These are phyloP conservation scores for Saturnia pavonia DNA, from an alignment of 2,888 invertebrate species.

Conservation along the genomic window DNA sequence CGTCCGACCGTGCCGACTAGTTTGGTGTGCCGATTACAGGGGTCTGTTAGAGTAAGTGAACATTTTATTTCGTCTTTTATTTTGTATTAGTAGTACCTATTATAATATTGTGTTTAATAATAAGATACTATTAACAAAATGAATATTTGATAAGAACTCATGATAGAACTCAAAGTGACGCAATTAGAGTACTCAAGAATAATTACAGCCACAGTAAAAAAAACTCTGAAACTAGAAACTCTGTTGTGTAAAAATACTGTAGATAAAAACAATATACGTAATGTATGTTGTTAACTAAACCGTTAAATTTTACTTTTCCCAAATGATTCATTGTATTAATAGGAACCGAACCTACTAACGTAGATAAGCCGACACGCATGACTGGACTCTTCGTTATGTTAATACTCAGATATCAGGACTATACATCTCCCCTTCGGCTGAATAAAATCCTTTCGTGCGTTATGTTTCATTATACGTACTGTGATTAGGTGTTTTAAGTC, in stretches of 20 bases:
- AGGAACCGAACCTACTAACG: slow-evolving; percentile 32
- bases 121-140: too few relatives aligned
- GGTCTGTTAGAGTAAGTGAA: not conserved
- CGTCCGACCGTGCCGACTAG: slow-evolving; percentile 2
- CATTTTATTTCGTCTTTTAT: not conserved
- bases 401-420: slow-evolving; percentile 47
- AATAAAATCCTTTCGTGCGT: slow-evolving; percentile 13
- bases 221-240: not conserved
- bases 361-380: slow-evolving; percentile 54
- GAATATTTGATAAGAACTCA: too few relatives aligned
- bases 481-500: not conserved
- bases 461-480: not conserved
- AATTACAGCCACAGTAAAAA: too few relatives aligned
- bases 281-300: too few relatives aligned
- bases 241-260: not conserved
- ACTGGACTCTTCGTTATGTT: slow-evolving; percentile 59
- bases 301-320: slow-evolving; percentile 9
- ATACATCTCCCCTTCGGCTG: slow-evolving; percentile 45
- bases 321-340: not conserved
- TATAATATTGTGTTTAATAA: too few relatives aligned
- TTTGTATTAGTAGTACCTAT: not conserved
- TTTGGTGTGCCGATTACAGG: slow-evolving; percentile 11
- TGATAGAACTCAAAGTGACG: too few relatives aligned
- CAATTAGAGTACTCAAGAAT: too few relatives aligned
- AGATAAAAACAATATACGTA: not conserved